Evolutionary conservation across 2,888 invertebrate genomes (phyloP).

Genomic region (Metopia argyrocephala): DNA sequence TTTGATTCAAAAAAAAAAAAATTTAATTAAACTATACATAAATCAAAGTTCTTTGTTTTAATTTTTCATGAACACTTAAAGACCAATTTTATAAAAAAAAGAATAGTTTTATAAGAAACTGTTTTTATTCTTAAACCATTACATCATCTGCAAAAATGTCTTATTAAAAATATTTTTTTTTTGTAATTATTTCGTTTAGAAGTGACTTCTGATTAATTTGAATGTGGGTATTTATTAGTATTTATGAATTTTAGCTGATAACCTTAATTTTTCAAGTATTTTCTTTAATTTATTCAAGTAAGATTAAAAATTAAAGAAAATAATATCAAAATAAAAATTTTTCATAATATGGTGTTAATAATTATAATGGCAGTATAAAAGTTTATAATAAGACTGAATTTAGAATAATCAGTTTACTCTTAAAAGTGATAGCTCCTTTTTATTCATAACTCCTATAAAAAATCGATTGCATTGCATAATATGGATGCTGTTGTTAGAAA

Average conservation of each 20-base stretch:
- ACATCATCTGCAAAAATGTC: constrained; percentile 36
- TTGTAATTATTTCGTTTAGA: constrained; percentile 45
- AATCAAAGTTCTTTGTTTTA: no score
- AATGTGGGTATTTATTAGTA: constrained; percentile 34
- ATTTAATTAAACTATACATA: background rate
- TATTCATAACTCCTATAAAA: no score
- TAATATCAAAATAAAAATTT: background rate
- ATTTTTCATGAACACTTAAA: no score
- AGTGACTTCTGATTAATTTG: constrained; percentile 36
- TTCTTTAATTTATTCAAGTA: constrained; percentile 32
- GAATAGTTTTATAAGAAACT: no score
- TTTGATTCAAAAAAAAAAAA: background rate
- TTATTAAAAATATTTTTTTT: constrained; percentile 31
- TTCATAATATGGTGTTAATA: no score
- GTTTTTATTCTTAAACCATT: constrained; percentile 26
- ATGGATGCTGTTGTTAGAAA: no score
- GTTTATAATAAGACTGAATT: no score
- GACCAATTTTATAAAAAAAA: no score
- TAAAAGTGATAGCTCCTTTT: no score
- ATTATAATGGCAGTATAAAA: no score
- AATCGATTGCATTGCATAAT: no score
- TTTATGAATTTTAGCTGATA: constrained; percentile 52
- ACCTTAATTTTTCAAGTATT: constrained; percentile 51
- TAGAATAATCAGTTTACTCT: no score
- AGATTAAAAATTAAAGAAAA: background rate